Conservation (phyloP, 2,113 vertebrate species). For the Pteruthius melanotis region DNA sequence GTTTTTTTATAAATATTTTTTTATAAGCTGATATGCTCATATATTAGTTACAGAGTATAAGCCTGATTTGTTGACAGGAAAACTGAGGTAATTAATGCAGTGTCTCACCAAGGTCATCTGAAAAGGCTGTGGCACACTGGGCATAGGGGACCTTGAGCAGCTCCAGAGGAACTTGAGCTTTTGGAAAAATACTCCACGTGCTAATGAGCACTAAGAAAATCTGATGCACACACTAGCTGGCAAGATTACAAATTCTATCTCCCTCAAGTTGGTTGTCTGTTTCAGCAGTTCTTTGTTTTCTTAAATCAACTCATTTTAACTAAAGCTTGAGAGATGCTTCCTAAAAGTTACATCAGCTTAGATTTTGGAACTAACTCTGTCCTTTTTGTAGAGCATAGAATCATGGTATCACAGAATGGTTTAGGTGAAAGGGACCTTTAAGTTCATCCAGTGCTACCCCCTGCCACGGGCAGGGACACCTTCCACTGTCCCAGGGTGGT, state of each 20-base stretch:
- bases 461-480: not conserved
- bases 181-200: not conserved
- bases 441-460: accelerated
- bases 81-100: not conserved
- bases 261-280: not conserved
- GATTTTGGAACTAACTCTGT: not conserved
- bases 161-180: not conserved
- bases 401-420: not conserved
- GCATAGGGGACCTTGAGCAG: not conserved
- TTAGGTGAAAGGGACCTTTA: too few relatives aligned
- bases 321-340: not conserved
- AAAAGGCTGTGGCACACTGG: not conserved
- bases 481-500: accelerated
- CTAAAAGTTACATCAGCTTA: not conserved
- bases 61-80: not conserved
- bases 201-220: not conserved
- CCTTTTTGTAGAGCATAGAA: not conserved
- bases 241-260: not conserved
- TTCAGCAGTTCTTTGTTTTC: not conserved
- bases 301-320: not conserved
- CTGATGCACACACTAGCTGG: not conserved
- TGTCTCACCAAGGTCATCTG: not conserved
- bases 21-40: not conserved
- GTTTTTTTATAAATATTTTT: not conserved
- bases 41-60: not conserved